Evolutionary conservation across 64 coral and sea anemone genomes (phyloP), one percentile per base, ranked within the genome.

Genomic region (Hydrozoanthus tunicans): DNA sequence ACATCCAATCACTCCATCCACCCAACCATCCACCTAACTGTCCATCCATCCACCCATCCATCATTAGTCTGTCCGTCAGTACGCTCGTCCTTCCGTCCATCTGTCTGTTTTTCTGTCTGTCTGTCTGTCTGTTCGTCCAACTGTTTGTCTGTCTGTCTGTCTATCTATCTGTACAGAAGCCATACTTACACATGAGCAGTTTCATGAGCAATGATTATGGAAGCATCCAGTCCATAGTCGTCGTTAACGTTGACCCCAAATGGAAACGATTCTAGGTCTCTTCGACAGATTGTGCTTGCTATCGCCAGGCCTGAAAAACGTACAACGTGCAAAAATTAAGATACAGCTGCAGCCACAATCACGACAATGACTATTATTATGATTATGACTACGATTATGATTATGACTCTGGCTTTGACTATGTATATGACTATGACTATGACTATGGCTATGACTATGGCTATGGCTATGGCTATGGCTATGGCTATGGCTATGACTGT

Each of bases 111-210:
- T 20, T 20, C 20, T 20, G 20, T 20, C 20, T 20, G 20, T 20
- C 20, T 20, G 20, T 20, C 20, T 20, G 20, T 20, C 20, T 20
- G 20, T 20, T 20, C 20, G 20, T 20, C 20, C 20, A 20, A 20
- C 20, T 20, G 20, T 20, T 20, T 20, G 20, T 20, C 20, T 20
- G 20, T 20, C 20, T 20, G 20, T 20, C 20, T 20, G 20, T 20
- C 20, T 20, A 20, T 20, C 20, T 20, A 20, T 20, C 20, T 20
- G 20, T 20, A 10, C 23, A 25, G 56, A 43, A 0, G 11, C 58
- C 53, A 26, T 5, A 86, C 43, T 9, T 86, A 86, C 83, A 86
- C 83, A 27, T 86, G 83, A 12, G 67, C 83, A 27, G 83, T 72
- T 24, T 86, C 83, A 12, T 86, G 83, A 23, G 83, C 83, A 11